phyloP scores from a whole-genome alignment of 2,797 vertebrate genomes.

The Hippocampus kuda region DNA sequence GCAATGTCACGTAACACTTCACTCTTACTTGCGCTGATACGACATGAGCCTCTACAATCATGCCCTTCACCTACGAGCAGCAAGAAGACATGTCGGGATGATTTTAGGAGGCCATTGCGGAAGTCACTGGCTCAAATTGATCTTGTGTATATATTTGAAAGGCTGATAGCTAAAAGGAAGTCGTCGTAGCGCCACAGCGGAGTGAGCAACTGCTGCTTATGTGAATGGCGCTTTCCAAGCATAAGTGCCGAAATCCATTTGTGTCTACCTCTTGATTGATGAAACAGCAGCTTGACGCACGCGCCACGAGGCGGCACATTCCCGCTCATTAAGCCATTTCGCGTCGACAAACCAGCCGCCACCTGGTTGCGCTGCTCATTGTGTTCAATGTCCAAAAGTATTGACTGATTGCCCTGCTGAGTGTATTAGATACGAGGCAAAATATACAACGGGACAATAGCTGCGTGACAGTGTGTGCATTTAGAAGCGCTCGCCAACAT shows the following conservation, averaged over 20 bases:
- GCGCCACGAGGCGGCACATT: conserved; percentile 23
- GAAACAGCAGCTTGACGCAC: conserved; percentile 26
- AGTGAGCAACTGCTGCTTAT: neutral
- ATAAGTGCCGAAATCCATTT: conserved; percentile 12
- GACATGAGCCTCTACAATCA: neutral
- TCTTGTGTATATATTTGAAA: neutral
- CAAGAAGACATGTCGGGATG: neutral
- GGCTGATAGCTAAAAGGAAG: neutral
- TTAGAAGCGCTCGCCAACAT: neutral
- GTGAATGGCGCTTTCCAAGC: conserved; percentile 16
- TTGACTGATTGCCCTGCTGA: neutral
- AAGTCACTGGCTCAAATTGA: neutral
- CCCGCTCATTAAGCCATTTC: conserved; percentile 37
- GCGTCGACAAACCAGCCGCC: conserved; percentile 30
- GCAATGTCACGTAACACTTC: conserved; percentile 2
- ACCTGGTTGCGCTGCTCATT: conserved; percentile 29
- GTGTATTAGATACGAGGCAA: neutral
- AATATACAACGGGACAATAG: neutral
- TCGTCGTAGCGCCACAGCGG: neutral
- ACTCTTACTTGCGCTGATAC: neutral
- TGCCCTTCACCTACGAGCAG: neutral
- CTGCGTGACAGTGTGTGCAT: neutral
- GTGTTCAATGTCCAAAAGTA: conserved; percentile 11
- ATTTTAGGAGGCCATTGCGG: neutral
- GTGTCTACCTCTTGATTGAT: conserved; percentile 26